These are phyloP conservation scores for Mormyrus lacerda DNA, from an alignment of 2,113 vertebrate genomes.

Conservation along the genomic window DNA sequence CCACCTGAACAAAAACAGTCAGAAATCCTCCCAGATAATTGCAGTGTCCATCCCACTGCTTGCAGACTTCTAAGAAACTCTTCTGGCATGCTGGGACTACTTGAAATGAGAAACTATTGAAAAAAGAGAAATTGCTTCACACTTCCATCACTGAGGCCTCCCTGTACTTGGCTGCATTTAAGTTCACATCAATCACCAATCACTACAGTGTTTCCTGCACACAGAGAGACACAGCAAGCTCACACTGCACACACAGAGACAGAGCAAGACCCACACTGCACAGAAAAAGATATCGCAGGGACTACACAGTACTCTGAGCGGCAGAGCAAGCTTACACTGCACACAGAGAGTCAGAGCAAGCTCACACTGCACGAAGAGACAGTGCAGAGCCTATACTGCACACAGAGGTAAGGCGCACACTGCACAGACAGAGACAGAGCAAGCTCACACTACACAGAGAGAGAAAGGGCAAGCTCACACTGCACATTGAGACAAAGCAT, in stretches of 20 bases:
- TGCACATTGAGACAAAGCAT: not conserved
- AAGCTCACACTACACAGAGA: not conserved
- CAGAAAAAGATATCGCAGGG: not conserved
- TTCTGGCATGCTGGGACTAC: not conserved
- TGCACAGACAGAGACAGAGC: not conserved
- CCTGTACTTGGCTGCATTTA: slow-evolving; percentile 16
- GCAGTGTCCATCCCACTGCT: not conserved
- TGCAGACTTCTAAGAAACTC: slow-evolving; percentile 1
- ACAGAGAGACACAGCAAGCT: not conserved
- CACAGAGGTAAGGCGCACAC: not conserved
- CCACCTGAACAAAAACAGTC: not conserved
- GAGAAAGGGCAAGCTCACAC: not conserved
- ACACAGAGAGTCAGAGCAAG: not conserved
- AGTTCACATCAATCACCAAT: slow-evolving; percentile 24
- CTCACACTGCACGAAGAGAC: not conserved
- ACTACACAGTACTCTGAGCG: not conserved
- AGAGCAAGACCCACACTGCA: not conserved
- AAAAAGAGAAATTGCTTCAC: slow-evolving; percentile 18
- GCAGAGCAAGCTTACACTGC: not conserved
- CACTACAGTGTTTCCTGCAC: slow-evolving; percentile 13
- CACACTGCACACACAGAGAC: not conserved
- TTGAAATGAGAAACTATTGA: slow-evolving; percentile 19
- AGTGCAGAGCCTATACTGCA: not conserved
- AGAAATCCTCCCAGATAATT: not conserved
- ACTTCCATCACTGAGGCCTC: slow-evolving; percentile 13